Evolutionary conservation across 2,797 vertebrate species (phyloP).

Genomic region (Syngnathus acus): DNA sequence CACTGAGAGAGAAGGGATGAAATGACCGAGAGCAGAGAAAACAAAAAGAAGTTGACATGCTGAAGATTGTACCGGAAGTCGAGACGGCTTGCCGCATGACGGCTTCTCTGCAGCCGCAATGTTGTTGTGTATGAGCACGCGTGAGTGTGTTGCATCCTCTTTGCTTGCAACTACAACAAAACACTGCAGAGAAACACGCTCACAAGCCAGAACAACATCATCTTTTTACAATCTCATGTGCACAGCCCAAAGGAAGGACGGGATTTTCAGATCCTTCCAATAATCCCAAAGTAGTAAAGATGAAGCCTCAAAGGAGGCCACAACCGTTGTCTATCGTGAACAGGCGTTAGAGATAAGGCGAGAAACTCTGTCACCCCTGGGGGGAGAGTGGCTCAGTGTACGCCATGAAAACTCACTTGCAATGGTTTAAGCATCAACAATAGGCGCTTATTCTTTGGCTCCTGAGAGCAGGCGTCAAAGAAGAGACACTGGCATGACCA

Average conservation of each 20-base stretch:
- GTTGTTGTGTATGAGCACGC: neutral
- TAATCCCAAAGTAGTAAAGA: constrained; percentile 36
- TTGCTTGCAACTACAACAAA: constrained; percentile 14
- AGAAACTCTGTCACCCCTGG: neutral
- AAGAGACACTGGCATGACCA: neutral
- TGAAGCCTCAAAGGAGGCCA: constrained; percentile 5
- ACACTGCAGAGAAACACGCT: neutral
- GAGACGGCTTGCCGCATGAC: constrained; percentile 21
- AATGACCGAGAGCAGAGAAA: constrained; percentile 16
- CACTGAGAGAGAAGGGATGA: constrained; percentile 34
- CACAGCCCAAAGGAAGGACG: constrained; percentile 47
- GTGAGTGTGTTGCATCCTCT: constrained; percentile 41
- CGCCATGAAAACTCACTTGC: neutral
- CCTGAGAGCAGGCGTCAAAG: neutral
- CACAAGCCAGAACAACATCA: neutral
- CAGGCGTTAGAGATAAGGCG: constrained; percentile 1
- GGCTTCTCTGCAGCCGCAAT: constrained; percentile 13
- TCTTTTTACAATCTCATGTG: constrained; percentile 29
- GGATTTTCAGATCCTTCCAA: constrained; percentile 65
- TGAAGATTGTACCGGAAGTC: constrained; percentile 37
- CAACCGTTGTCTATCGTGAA: constrained; percentile 2
- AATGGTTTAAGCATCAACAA: neutral
- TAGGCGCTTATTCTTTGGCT: neutral
- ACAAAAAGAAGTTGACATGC: constrained; percentile 12
- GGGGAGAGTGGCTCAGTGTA: neutral